Evolutionary conservation across 2,888 invertebrate species (phyloP), one percentile per base, ranked within the genome.

Genomic region (Ichneumon xanthorius): DNA sequence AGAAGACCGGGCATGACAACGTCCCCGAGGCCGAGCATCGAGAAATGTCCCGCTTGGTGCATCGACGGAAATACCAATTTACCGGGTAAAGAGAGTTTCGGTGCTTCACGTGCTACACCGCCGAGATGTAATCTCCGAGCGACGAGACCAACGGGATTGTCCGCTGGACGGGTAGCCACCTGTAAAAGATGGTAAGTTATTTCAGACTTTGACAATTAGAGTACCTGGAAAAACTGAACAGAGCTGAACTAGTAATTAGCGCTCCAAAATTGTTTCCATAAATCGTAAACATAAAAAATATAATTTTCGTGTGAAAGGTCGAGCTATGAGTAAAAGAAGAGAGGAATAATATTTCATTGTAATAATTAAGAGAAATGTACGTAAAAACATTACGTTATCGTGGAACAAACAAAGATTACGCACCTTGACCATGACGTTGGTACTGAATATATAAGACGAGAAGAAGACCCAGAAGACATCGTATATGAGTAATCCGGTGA

Each of bases 391-490:
- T 48, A 45, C 16, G 16, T n/a, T 50, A 16, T 4, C 33, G n/a
- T 26, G 53, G 45, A 30, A 30, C 0, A 4, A 19, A 30, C 33
- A 37, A 58, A 26, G 11, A 4, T 19, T 9, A 95, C 96, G 96
- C 94, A 97, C 97, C 95, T 99, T 99, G 88, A 99, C 99, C 99
- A 99, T 99, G 89, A 99, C 99, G 93, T 99, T 99, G 92, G 99
- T 98, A 95, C 98, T 99, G 95, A 99, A 99, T 93, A 99, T 98
- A 94, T 99, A 99, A 0, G 99, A 99, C 2, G 99, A 99, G 95
- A 99, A 99, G 95, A 99, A 99, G 75, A 99, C 99, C 99, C 99
- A 99, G 95, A 99, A 99, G 58, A 99, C 99, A 94, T 99, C 99
- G 94, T 99, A 99, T 82, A 98, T 97, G 85, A 99, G 96, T 89